Evolutionary conservation across 2,113 vertebrate species (phyloP).

Genomic region (Istiophorus platypterus): DNA sequence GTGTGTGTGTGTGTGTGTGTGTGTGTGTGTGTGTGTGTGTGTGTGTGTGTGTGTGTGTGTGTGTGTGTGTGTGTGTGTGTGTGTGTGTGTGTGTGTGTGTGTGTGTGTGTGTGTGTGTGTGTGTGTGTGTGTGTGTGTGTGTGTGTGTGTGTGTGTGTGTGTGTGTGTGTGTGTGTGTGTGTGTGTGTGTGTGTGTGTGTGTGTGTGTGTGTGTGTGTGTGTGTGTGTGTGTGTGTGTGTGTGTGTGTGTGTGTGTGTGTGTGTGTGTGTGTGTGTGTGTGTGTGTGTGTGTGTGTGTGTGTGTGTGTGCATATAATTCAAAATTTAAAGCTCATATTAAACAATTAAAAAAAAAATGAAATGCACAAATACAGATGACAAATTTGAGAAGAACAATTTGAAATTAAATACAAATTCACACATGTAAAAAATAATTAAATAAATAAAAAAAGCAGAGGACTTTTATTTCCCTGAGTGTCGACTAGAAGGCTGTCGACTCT

Average conservation of each 20-base stretch:
- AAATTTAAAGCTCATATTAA: slow-evolving; percentile 5
- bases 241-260: slow-evolving; percentile 6
- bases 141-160: slow-evolving; percentile 24
- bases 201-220: slow-evolving; percentile 34
- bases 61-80: slow-evolving; percentile 29
- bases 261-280: slow-evolving; percentile 18
- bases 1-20: slow-evolving; percentile 28
- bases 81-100: slow-evolving; percentile 1
- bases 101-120: slow-evolving; percentile 17
- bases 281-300: too few species aligned
- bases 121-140: slow-evolving; percentile 16
- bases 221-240: slow-evolving; percentile 25
- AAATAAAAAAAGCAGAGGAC: neutral
- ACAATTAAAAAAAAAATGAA: slow-evolving; percentile 13
- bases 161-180: slow-evolving; percentile 27
- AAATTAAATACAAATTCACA: slow-evolving; percentile 41
- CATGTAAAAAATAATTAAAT: neutral
- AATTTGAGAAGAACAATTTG: slow-evolving; percentile 40
- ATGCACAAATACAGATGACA: slow-evolving; percentile 26
- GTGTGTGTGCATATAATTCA: slow-evolving; percentile 11
- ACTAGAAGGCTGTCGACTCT: slow-evolving; percentile 63
- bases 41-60: slow-evolving; percentile 33
- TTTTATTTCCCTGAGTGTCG: slow-evolving; percentile 43
- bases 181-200: slow-evolving; percentile 10
- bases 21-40: slow-evolving; percentile 24